Evolutionary conservation across 2,888 invertebrate genomes (phyloP).

Genomic region (Lacanobia oleracea): DNA sequence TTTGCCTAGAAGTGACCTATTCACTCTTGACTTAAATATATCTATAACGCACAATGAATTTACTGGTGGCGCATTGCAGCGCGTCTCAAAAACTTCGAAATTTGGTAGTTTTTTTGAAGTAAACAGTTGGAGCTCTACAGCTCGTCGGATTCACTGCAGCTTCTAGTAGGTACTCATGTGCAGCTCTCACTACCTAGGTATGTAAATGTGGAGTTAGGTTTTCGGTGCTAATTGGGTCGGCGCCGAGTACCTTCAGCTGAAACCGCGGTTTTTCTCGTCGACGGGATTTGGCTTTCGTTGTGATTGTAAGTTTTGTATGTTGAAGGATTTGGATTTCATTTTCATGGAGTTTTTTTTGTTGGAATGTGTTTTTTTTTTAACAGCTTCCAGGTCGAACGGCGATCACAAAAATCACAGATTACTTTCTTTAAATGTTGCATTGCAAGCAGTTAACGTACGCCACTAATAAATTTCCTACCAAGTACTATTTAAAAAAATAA

Average conservation of each 20-base stretch:
- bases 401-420: too few species aligned
- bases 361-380: too few species aligned
- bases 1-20: too few species aligned
- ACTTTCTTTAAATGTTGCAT: too few species aligned
- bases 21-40: too few species aligned
- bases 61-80: too few species aligned
- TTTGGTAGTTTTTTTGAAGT: too few species aligned
- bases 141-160: not conserved
- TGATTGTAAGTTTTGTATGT: slow-evolving; percentile 11
- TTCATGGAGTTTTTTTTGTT: not conserved
- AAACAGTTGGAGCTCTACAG: not conserved
- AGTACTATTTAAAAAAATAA: too few species aligned
- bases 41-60: too few species aligned
- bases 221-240: slow-evolving; percentile 57
- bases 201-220: slow-evolving; percentile 21
- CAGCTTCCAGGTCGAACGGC: too few species aligned
- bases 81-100: not conserved
- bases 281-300: slow-evolving; percentile 29
- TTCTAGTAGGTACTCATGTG: slow-evolving; percentile 3
- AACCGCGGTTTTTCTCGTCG: slow-evolving; percentile 38
- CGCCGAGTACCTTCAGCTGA: slow-evolving; percentile 32
- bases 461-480: too few species aligned
- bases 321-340: slow-evolving; percentile 15
- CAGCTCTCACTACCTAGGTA: slow-evolving; percentile 6
- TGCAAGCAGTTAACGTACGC: too few species aligned